Evolutionary conservation across 2,797 vertebrate species (phyloP), one percentile per base, ranked within the genome.

Genomic region (Eulemur albifrons): DNA sequence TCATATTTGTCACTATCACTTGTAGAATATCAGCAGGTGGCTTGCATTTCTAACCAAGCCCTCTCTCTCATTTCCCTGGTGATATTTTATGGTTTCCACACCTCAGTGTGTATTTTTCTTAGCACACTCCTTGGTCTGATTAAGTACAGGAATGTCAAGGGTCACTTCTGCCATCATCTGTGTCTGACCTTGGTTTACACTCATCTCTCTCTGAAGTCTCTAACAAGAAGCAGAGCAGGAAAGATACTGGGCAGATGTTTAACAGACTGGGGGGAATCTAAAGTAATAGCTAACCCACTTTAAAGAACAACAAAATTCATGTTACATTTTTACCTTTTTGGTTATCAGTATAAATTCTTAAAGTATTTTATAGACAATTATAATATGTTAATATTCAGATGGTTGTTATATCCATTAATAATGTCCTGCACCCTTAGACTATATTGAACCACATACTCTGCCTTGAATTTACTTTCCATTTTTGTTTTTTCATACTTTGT

Each of bases 41-140:
- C 72, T 97, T 95, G 27, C 61, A 67, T 95, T 97, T 95, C 84
- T 70, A 91, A 76, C 80, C 94, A 93, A 45, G 30, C 57, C 72
- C 43, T 52, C 73, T 95, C n/a, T 91, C 50, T 95, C 85, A 75
- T 96, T 95, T 96, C 76, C 21, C 88, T 92, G 72, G 96, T 97
- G 94, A 96, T 95, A 95, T 79, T 95, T 95, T 96, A 96, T 94
- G 95, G 75, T 96, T 92, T 97, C 96, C 89, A 95, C 95, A 97
- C 95, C 95, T 97, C 86, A 0, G 65, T 89, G 95, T 95, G 72
- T 97, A 80, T 97, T 97, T 97, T 97, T 94, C 73, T 97, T 96
- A 96, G 83, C 90, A 76, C 30, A 90, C 83, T 95, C 76, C 95
- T 94, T 97, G 88, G 91, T 89, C 91, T 97, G 96, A 97, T 97